phyloP scores from a whole-genome alignment of 2,888 invertebrate species.

The Agrotis exclamationis region DNA sequence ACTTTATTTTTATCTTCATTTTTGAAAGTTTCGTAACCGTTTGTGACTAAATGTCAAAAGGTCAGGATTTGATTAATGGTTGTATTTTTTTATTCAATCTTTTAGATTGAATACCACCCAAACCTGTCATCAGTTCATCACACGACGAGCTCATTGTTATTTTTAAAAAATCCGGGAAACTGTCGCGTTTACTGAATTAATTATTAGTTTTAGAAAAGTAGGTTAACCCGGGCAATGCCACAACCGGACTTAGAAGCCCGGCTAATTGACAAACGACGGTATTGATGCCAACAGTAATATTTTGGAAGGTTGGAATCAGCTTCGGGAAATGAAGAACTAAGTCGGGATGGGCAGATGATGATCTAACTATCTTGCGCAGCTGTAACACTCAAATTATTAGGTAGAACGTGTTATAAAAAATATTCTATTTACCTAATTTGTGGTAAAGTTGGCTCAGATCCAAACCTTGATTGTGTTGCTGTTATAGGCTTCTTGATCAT shows the following conservation, averaged over 20 bases:
- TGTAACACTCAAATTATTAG: not conserved
- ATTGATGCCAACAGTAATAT: not conserved
- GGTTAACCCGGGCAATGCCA: constrained; percentile 13
- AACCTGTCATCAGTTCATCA: constrained; percentile 12
- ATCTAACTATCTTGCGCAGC: too few relatives aligned
- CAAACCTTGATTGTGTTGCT: not conserved
- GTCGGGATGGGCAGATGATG: too few relatives aligned
- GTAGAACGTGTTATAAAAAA: too few relatives aligned
- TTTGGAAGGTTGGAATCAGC: not conserved
- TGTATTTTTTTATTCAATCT: constrained; percentile 21
- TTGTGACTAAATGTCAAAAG: not conserved
- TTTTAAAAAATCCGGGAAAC: constrained; percentile 28
- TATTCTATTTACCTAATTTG: too few relatives aligned
- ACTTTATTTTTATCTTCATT: too few relatives aligned
- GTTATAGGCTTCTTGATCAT: not conserved
- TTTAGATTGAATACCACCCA: constrained; percentile 23
- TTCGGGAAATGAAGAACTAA: too few relatives aligned
- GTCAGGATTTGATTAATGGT: not conserved
- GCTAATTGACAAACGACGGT: not conserved
- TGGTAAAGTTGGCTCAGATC: not conserved
- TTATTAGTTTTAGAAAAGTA: constrained; percentile 10
- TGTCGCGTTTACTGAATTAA: constrained; percentile 16
- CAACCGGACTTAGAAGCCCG: not conserved
- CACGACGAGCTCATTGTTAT: constrained; percentile 30
- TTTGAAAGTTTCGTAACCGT: constrained; percentile 8